phyloP scores from a whole-genome alignment of 2,888 invertebrate species.

The Lamellibrachia satsuma region DNA sequence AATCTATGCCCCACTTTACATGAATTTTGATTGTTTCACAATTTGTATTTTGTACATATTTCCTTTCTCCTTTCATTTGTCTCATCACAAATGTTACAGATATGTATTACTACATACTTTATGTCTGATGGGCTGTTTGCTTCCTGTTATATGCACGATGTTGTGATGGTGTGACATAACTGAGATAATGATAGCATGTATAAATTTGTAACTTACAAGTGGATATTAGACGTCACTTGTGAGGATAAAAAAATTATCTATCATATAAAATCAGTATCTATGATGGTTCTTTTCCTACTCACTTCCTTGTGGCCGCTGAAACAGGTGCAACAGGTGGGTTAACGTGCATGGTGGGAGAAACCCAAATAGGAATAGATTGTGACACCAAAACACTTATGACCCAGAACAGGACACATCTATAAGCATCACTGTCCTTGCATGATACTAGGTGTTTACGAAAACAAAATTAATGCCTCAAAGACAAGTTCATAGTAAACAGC shows the following conservation, averaged over 20 bases:
- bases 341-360: background rate
- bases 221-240: background rate
- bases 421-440: background rate
- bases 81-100: background rate
- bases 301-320: background rate
- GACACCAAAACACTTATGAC: too few species aligned
- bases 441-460: background rate
- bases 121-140: too few species aligned
- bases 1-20: too few species aligned
- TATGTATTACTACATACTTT: background rate
- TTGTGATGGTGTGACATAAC: background rate
- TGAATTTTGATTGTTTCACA: background rate
- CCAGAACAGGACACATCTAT: too few species aligned
- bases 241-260: background rate
- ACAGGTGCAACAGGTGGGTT: background rate
- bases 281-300: background rate
- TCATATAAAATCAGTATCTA: background rate
- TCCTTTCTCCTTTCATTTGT: background rate
- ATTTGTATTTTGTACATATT: background rate
- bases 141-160: background rate
- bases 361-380: background rate
- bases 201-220: background rate
- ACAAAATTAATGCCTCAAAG: background rate
- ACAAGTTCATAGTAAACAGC: background rate
- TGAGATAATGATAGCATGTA: background rate